phyloP scores from a whole-genome alignment of 2,113 vertebrate species.

The Hiodon tergisus region DNA sequence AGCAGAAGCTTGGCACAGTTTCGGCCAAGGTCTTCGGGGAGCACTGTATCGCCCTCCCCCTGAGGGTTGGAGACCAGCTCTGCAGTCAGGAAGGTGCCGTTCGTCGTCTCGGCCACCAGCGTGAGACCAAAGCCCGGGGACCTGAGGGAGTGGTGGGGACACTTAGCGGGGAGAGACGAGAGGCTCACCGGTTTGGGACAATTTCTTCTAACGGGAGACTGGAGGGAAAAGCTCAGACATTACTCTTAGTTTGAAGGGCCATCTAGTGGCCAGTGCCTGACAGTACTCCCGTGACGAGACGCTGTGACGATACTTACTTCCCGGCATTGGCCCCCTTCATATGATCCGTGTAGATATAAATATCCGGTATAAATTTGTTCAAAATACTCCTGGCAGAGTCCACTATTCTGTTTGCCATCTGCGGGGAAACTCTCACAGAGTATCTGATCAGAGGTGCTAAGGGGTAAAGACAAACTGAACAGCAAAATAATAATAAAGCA shows the following conservation, averaged over 20 bases:
- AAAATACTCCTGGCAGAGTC: slow-evolving; percentile 83
- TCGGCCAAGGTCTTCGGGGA: slow-evolving; percentile 86
- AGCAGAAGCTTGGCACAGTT: slow-evolving; percentile 85
- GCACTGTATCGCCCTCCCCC: slow-evolving; percentile 74
- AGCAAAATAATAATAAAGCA: not conserved
- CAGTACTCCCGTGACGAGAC: not conserved
- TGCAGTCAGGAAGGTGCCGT: slow-evolving; percentile 78
- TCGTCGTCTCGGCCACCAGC: slow-evolving; percentile 84
- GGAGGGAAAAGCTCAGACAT: not conserved
- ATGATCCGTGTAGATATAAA: slow-evolving; percentile 96
- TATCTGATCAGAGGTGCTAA: slow-evolving; percentile 66
- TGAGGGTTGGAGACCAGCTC: slow-evolving; percentile 85
- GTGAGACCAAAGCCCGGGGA: slow-evolving; percentile 92
- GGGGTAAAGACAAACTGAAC: slow-evolving; percentile 15
- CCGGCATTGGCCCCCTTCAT: slow-evolving; percentile 88
- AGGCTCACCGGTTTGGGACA: not conserved
- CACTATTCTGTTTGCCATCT: slow-evolving; percentile 94
- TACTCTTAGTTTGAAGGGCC: not conserved
- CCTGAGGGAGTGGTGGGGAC: slow-evolving; percentile 46
- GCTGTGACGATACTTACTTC: slow-evolving; percentile 69
- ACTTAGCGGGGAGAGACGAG: not conserved
- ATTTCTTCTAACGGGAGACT: not conserved
- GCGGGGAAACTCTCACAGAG: slow-evolving; percentile 88
- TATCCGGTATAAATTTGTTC: slow-evolving; percentile 89
- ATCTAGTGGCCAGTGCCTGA: not conserved